phyloP scores from a whole-genome alignment of 2,113 vertebrate species.

The Orycteropus afer region DNA sequence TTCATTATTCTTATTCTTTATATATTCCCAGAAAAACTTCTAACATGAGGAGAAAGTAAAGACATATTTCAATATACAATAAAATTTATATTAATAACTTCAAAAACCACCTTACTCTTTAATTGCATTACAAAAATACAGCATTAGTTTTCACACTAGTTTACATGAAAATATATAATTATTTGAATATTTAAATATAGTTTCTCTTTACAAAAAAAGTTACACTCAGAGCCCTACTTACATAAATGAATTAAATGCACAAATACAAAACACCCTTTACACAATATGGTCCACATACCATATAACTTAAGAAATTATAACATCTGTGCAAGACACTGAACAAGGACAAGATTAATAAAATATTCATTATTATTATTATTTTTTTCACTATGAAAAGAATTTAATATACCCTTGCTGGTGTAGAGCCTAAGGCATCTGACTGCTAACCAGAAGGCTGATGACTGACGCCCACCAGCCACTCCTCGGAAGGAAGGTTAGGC shows the following conservation, averaged over 20 bases:
- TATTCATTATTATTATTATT: slow-evolving; percentile 61
- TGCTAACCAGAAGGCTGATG: no score
- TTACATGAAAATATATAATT: slow-evolving; percentile 85
- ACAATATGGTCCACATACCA: slow-evolving; percentile 72
- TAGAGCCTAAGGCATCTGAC: no score
- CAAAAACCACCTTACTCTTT: slow-evolving; percentile 75
- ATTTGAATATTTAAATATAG: slow-evolving; percentile 85
- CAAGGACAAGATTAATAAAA: slow-evolving; percentile 74
- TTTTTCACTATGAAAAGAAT: slow-evolving; percentile 73
- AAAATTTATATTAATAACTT: slow-evolving; percentile 65
- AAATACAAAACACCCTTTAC: slow-evolving; percentile 78
- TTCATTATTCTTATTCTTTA: slow-evolving; percentile 56
- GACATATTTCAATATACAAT: slow-evolving; percentile 70
- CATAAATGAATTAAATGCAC: slow-evolving; percentile 76
- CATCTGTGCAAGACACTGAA: slow-evolving; percentile 73
- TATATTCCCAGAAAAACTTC: slow-evolving; percentile 79
- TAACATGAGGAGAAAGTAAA: slow-evolving; percentile 64
- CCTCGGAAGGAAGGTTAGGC: no score
- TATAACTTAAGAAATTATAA: slow-evolving; percentile 79
- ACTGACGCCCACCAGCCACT: no score
- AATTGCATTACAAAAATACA: slow-evolving; percentile 81
- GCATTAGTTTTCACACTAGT: slow-evolving; percentile 69
- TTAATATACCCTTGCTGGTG: slow-evolving; percentile 68
- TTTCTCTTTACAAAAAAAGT: slow-evolving; percentile 77
- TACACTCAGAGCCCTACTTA: slow-evolving; percentile 66